Evolutionary conservation across 2,888 invertebrate species (phyloP).

Genomic region (Celastrina argiolus): DNA sequence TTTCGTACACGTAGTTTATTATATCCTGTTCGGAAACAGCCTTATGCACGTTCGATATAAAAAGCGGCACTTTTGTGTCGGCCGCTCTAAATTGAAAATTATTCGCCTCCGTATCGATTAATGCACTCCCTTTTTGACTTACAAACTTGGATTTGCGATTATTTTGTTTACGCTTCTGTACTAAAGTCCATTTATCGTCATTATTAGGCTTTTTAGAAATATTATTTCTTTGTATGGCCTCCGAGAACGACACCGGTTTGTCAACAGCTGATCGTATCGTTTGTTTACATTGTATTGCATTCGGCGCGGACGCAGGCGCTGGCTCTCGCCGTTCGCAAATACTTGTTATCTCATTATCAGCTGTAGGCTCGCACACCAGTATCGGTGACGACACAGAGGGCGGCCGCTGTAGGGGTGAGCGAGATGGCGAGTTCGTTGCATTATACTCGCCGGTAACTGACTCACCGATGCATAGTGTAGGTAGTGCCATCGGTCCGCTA

Average conservation of each 20-base stretch:
- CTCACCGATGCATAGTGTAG: no score
- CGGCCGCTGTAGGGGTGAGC: no score
- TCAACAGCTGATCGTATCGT: neutral
- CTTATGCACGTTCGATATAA: constrained; percentile 23
- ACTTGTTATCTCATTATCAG: no score
- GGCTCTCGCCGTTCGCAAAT: no score
- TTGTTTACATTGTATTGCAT: neutral
- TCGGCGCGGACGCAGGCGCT: no score
- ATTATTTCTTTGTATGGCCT: no score
- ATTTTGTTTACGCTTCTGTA: no score
- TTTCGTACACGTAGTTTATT: constrained; percentile 26
- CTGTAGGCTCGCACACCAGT: no score
- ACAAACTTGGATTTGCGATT: no score
- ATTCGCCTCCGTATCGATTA: neutral
- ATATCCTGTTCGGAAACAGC: constrained; percentile 26
- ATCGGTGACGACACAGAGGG: no score
- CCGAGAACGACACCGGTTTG: neutral
- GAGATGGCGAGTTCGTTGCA: no score
- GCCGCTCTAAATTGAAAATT: constrained; percentile 26
- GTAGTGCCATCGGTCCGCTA: neutral
- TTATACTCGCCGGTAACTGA: no score
- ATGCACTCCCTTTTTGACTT: neutral
- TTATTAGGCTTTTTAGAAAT: neutral
- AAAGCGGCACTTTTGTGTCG: constrained; percentile 24
- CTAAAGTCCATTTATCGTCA: neutral